Base-by-base conservation (phyloP, 1,140 invertebrate genomes). In the Phymastichus coffea region DNA sequence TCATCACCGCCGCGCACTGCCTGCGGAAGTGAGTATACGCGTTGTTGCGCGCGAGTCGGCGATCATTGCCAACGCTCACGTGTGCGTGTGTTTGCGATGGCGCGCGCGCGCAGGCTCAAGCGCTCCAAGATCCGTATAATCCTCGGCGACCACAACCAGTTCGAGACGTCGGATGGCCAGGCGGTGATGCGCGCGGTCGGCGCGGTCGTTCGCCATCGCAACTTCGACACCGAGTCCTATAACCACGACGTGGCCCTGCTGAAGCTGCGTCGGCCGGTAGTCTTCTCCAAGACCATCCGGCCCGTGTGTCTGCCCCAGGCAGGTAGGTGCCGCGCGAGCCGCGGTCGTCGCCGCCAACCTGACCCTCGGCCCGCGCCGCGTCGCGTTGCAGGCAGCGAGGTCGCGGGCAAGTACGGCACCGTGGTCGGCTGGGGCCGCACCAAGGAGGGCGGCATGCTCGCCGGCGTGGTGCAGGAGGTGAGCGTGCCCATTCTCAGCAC, bases 211-310 rank as follows among this genome's bases (percentile, higher is more conserved):
- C 82, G 88, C 57, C 91, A 94, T 68, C 82, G 88, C 33, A 88
- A 88, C 73, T 94, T 93, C 70, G 89, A 93, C 71, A 83, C 87
- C 4, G 88, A 90, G 65, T 89, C 89, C 0, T 93, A 92, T 70
- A 92, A 94, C 73, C 92, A 94, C 68, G 92, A 95, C 70, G 90
- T 94, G 46, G 92, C 92, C 0, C 74, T 95, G 22, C 75, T 94
- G 4, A 88, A 85, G 69, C 74, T 95, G 33, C 74, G 90, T 15
- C 89, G 90, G 70, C 85, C 89, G 0, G 89, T 94, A 1, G 79
- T 80, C 23, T 93, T 92, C 70, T 86, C 86, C 0, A 92, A 91
- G 77, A 88, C 85, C 48, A 86, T 94, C 60, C 85, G 85, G 61
- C 91, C 92, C 0, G 85, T 93, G 10, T 94, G 92, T 74, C 79